phyloP scores from a whole-genome alignment of 1,140 invertebrate genomes.

The Antheraea mylitta region DNA sequence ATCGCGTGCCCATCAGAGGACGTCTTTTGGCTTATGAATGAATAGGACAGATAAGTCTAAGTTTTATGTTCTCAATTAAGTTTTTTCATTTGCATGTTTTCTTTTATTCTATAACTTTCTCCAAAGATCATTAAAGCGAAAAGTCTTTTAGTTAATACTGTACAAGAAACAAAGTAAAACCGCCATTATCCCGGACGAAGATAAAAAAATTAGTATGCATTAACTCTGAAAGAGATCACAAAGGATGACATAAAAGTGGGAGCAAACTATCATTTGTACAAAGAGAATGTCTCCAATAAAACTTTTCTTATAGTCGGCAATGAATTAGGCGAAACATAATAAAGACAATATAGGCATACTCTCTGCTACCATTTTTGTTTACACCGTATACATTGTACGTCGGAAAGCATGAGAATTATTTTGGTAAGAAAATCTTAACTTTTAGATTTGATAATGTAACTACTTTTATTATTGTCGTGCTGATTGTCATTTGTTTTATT shows the following conservation, averaged over 20 bases:
- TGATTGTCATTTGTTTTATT: too few relatives aligned
- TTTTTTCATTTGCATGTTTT: background rate
- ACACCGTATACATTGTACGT: background rate
- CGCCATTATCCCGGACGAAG: background rate
- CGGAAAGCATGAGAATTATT: background rate
- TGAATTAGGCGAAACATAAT: slow-evolving; percentile 39
- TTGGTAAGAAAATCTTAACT: background rate
- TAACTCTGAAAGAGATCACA: slow-evolving; percentile 16
- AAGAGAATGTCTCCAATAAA: slow-evolving; percentile 36
- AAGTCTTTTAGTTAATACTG: background rate
- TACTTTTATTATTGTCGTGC: background rate
- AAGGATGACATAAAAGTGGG: slow-evolving; percentile 33
- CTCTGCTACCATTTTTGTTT: slow-evolving; percentile 26
- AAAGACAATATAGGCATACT: slow-evolving; percentile 33
- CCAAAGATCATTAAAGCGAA: too few relatives aligned
- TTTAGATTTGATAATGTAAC: background rate
- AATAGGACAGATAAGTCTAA: too few relatives aligned
- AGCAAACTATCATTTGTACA: slow-evolving; percentile 29
- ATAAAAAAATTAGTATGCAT: slow-evolving; percentile 19
- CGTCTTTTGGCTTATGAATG: too few relatives aligned
- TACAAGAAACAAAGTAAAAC: background rate
- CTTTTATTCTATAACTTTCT: too few relatives aligned
- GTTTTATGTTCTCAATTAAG: background rate
- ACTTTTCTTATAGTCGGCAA: slow-evolving; percentile 32
- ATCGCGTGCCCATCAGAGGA: too few relatives aligned